Conservation (phyloP, 2,113 vertebrate genomes). For the Symphodus melops region DNA sequence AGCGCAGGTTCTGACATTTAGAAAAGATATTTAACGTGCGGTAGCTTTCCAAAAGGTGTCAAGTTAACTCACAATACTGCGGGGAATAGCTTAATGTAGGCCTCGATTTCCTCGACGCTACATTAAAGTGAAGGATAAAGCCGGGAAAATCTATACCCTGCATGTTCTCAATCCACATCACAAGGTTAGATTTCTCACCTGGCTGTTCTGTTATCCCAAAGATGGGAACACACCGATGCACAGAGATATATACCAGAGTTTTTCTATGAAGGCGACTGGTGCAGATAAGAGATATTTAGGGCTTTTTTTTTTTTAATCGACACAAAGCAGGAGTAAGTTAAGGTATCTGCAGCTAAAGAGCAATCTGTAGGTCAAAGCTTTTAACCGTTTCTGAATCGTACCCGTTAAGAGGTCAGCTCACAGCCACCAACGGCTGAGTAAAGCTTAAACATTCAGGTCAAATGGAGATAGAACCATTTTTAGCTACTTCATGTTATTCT, state of each 20-base stretch:
- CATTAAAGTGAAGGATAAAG: constrained; percentile 45
- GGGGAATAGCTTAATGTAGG: constrained; percentile 10
- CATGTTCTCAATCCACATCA: constrained; percentile 33
- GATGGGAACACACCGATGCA: constrained; percentile 9
- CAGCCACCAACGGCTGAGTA: background rate
- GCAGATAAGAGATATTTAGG: constrained; percentile 9
- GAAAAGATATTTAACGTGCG: constrained; percentile 10
- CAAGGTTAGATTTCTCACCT: constrained; percentile 4
- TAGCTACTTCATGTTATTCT: no score
- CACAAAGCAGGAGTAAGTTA: background rate
- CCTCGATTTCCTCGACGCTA: constrained; percentile 37
- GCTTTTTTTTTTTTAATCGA: background rate
- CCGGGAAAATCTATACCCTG: constrained; percentile 46
- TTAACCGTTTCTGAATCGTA: background rate
- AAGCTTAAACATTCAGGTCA: background rate
- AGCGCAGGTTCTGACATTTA: constrained; percentile 53
- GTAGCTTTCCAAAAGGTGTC: constrained; percentile 25
- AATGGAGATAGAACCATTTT: background rate
- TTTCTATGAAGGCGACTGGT: background rate
- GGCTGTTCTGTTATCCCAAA: constrained; percentile 2
- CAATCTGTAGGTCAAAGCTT: background rate
- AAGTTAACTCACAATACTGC: background rate
- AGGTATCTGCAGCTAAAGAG: background rate
- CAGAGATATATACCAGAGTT: background rate
- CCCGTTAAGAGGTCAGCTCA: background rate